Evolutionary conservation across 2,113 vertebrate genomes (phyloP), one percentile per base, ranked within the genome.

Genomic region (Leucopsar rothschildi): DNA sequence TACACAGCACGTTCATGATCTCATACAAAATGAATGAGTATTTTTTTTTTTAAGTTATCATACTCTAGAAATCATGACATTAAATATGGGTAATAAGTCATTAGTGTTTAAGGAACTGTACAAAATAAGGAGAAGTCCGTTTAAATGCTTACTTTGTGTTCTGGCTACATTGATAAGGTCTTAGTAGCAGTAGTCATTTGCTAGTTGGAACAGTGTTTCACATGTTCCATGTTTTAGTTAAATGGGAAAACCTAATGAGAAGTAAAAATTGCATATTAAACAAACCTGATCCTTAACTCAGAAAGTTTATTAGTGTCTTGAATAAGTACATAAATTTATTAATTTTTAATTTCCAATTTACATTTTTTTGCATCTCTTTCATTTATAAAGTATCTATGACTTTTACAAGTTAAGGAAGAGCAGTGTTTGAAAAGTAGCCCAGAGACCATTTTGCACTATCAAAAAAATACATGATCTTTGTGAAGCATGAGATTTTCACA

Each of bases 1-100:
- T 23, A 86, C 4, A 33, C 3, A 72, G 4, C 8, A 40, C 0
- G 0, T 50, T 70, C 33, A 37, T 35, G 28, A 70, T 63, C 20
- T 91, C 52, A 45, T 18, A 19, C 15, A 84, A 56, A 93, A 81
- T 57, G 39, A 63, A 44, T 39, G 39, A 53, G 0, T 15, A 15
- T 50, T 25, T 12, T 55, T 16, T 0, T 25, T 12, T 55, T 16
- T 0, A 1, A 52, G 65, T 11, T 12, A 49, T 21, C 19, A 21
- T 65, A 20, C 68, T 69, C 15, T 83, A 71, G 17, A 57, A 84
- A 52, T 20, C 2, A 1, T 84, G 81, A 24, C 6, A 37, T 13
- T 65, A 57, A 77, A 57, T 83, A n/a, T 55, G 24, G 11, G 15
- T 71, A 71, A 22, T 49, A 73, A 69, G 19, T 61, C 15, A 60